Conservation (phyloP, 2,113 vertebrate genomes). For the Aix galericulata region DNA sequence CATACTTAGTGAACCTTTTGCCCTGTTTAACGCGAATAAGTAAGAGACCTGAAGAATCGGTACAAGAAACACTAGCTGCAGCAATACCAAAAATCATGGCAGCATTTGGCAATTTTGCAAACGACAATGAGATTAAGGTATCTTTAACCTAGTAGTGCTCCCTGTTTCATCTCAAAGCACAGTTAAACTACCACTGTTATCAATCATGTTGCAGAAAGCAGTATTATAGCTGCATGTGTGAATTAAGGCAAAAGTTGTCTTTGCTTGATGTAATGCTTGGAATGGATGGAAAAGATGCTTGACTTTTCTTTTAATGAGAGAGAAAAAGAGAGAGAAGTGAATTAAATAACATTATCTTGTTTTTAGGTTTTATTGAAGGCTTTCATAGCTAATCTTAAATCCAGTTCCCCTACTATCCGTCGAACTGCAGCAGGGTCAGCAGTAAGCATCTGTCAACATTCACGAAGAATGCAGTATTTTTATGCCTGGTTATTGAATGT, state of each 20-base stretch:
- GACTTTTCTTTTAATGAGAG: neutral
- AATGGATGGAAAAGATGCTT: neutral
- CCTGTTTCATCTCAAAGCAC: neutral
- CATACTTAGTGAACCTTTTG: conserved; percentile 93
- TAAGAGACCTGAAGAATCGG: conserved; percentile 91
- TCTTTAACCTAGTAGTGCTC: neutral
- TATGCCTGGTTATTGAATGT: conserved; percentile 96
- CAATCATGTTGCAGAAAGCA: neutral
- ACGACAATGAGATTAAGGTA: conserved; percentile 98
- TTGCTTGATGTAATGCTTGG: neutral
- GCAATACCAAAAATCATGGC: conserved; percentile 95
- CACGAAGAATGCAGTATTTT: conserved; percentile 90
- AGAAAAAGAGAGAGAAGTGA: too few relatives aligned
- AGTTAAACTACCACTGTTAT: neutral
- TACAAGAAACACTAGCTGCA: conserved; percentile 92
- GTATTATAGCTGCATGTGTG: neutral
- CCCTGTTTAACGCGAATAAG: conserved; percentile 92
- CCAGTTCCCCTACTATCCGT: conserved; percentile 90
- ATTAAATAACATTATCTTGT: neutral
- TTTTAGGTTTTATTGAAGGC: conserved; percentile 90
- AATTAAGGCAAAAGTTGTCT: neutral
- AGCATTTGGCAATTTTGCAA: conserved; percentile 93
- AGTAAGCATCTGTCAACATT: conserved; percentile 93
- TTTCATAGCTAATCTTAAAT: conserved; percentile 93
- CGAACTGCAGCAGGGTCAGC: conserved; percentile 91